Conservation (phyloP, 2,797 vertebrate genomes). For the Monodelphis domestica region DNA sequence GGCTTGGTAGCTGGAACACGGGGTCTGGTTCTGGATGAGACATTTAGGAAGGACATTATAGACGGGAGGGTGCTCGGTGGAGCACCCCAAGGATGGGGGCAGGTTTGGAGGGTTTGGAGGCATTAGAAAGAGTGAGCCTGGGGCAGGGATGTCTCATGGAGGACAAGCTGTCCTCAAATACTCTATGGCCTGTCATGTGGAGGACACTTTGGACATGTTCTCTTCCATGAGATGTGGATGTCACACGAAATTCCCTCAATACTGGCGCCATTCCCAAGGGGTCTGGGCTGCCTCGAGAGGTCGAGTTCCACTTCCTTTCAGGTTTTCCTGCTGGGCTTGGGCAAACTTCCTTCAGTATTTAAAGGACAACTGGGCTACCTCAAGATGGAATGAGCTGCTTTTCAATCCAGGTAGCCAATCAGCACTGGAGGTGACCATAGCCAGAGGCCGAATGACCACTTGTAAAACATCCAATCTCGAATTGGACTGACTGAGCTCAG, state of each 20-base stretch:
- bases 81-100: not conserved
- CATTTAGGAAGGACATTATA: not conserved
- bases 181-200: not conserved
- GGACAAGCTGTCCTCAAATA: not conserved
- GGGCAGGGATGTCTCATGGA: too few relatives aligned
- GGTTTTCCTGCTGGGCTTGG: not conserved
- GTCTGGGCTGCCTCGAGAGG: not conserved
- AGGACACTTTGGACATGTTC: not conserved
- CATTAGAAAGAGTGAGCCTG: not conserved
- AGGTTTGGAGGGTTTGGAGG: not conserved
- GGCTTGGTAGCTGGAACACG: not conserved
- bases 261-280: not conserved
- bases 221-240: not conserved
- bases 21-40: not conserved
- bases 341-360: too few relatives aligned
- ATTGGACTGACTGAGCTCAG: too few relatives aligned
- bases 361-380: too few relatives aligned
- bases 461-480: too few relatives aligned
- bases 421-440: too few relatives aligned
- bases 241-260: not conserved
- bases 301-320: not conserved
- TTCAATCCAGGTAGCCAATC: too few relatives aligned
- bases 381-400: too few relatives aligned
- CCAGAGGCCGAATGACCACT: too few relatives aligned
- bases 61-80: not conserved